Evolutionary conservation across 2,797 vertebrate genomes (phyloP).

Genomic region (Mallotus villosus): DNA sequence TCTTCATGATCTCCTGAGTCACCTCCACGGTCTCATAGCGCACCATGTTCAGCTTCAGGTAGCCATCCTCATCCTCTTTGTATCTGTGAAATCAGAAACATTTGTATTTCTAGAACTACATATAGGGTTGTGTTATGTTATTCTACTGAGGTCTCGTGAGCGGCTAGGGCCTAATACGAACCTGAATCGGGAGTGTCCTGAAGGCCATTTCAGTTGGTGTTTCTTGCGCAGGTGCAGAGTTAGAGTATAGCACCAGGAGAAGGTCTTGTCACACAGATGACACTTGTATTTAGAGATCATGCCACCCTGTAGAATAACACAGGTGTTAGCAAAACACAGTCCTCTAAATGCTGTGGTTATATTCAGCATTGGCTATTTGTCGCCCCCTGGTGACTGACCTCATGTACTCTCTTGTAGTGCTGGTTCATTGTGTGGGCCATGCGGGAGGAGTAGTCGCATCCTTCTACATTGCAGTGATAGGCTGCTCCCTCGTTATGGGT

Average conservation of each 20-base stretch:
- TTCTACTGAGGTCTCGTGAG: background rate
- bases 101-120: background rate
- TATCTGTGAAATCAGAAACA: constrained; percentile 54
- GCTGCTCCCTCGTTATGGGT: constrained; percentile 77
- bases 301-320: constrained; percentile 56
- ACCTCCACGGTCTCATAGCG: constrained; percentile 83
- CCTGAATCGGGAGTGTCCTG: constrained; percentile 79
- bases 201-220: constrained; percentile 81
- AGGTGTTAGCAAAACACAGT: background rate
- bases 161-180: constrained; percentile 26
- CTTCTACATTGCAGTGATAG: constrained; percentile 76
- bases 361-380: background rate
- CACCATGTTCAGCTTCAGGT: constrained; percentile 79
- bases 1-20: constrained; percentile 83
- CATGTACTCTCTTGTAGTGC: constrained; percentile 73
- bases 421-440: constrained; percentile 68
- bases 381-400: constrained; percentile 56
- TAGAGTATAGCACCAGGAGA: constrained; percentile 81
- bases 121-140: background rate
- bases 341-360: background rate
- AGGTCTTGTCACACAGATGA: constrained; percentile 79
- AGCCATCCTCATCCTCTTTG: constrained; percentile 76
- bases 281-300: constrained; percentile 79
- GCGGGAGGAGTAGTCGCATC: constrained; percentile 75
- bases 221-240: constrained; percentile 77